Conservation (phyloP, 1,140 invertebrate species). For the Lepidotrigona ventralis region DNA sequence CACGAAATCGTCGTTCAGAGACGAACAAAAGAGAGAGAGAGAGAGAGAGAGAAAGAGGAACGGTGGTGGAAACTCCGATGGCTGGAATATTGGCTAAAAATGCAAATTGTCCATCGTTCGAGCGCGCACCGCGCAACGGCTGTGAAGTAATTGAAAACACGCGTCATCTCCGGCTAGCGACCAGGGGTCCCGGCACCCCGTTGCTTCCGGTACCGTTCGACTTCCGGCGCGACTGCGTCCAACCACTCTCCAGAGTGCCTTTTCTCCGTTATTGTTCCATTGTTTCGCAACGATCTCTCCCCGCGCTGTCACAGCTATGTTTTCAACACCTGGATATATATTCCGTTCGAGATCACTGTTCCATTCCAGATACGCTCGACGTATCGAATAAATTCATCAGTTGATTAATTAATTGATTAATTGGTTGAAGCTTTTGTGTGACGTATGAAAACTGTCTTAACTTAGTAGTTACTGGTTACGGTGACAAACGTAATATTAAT, state of each 20-base stretch:
- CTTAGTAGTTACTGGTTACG: too few species aligned
- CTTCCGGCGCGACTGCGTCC: background rate
- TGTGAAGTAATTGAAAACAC: conserved; percentile 73
- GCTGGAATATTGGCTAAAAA: conserved; percentile 75
- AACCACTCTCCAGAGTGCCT: background rate
- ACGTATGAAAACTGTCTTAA: too few species aligned
- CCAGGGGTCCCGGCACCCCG: background rate
- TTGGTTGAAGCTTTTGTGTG: too few species aligned
- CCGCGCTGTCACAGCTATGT: too few species aligned
- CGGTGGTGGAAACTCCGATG: background rate
- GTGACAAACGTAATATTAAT: too few species aligned
- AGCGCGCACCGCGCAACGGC: conserved; percentile 29
- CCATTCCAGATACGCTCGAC: too few species aligned
- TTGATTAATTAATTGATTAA: too few species aligned
- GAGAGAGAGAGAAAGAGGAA: background rate
- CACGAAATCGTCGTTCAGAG: background rate
- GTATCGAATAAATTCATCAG: too few species aligned
- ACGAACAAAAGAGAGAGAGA: background rate
- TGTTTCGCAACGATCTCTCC: background rate
- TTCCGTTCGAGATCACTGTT: too few species aligned
- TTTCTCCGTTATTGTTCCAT: too few species aligned
- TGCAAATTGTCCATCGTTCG: conserved; percentile 70
- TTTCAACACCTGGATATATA: too few species aligned
- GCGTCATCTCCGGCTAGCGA: conserved; percentile 62
- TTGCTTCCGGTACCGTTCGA: background rate